Conservation (phyloP, 1,140 invertebrate species). For the Teleopsis dalmanni region DNA sequence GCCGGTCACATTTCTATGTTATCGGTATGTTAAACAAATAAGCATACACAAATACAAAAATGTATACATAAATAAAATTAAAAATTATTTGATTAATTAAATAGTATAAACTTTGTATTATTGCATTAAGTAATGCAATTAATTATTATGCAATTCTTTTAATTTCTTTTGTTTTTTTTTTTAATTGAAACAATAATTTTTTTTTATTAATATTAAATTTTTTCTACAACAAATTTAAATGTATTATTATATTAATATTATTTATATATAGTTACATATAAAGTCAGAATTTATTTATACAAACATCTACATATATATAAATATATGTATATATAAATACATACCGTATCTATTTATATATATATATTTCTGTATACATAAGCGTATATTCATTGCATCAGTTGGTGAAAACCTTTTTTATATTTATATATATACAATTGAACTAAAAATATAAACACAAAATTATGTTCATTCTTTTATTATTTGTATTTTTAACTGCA, state of each 20-base stretch:
- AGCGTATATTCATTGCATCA: neutral
- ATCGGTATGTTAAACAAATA: neutral
- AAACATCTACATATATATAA: neutral
- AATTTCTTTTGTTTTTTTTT: conserved; percentile 1
- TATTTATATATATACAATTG: neutral
- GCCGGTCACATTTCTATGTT: no score
- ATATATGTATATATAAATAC: conserved; percentile 7
- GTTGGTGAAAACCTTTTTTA: neutral
- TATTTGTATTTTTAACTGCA: neutral
- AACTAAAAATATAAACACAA: neutral
- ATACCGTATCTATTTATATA: neutral
- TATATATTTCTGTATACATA: conserved; percentile 1
- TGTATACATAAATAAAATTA: conserved; percentile 1
- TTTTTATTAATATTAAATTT: neutral
- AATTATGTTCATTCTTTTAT: conserved; percentile 5
- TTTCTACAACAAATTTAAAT: conserved; percentile 4
- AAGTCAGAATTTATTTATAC: neutral
- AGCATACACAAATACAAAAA: neutral
- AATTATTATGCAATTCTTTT: no score
- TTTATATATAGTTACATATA: neutral
- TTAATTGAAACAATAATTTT: neutral
- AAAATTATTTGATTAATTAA: neutral
- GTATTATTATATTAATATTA: conserved; percentile 8
- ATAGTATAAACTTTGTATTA: no score
- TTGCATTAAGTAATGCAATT: conserved; percentile 1